phyloP scores from a whole-genome alignment of 2,797 vertebrate species.

The Uromys caudimaculatus region DNA sequence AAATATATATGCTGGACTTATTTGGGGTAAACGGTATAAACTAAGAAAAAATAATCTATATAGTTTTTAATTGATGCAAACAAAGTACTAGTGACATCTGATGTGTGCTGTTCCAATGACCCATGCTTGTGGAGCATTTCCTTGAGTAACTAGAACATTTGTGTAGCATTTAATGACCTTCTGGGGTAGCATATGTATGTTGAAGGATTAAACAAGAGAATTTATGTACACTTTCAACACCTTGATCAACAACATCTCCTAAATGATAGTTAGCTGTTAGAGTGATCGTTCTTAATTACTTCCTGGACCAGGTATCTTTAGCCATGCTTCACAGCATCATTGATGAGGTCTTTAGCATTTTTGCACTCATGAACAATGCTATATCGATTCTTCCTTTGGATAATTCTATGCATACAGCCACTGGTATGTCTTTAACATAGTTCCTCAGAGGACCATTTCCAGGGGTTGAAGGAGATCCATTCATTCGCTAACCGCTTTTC shows the following conservation, averaged over 20 bases:
- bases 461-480: not conserved
- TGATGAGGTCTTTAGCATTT: not conserved
- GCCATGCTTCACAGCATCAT: not conserved
- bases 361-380: not conserved
- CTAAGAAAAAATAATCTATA: not conserved
- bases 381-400: not conserved
- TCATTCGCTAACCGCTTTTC: not conserved
- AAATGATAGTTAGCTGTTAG: not conserved
- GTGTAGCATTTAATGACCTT: not conserved
- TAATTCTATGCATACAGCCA: not conserved
- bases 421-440: not conserved
- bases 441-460: not conserved
- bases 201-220: conserved; percentile 14
- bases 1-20: not conserved
- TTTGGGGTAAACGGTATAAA: not conserved
- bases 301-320: not conserved
- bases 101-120: not conserved
- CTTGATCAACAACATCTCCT: not conserved
- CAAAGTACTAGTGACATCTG: not conserved
- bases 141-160: conserved; percentile 4
- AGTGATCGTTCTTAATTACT: not conserved
- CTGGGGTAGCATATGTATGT: not conserved
- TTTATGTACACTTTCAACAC: not conserved
- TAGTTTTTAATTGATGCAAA: conserved; percentile 25
- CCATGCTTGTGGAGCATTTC: not conserved